Percentiles rank a stretch among this genome's conserved stretches.
phyloP scores from a whole-genome alignment of 2,888 invertebrate genomes.

The Yponomeuta malinellus region DNA sequence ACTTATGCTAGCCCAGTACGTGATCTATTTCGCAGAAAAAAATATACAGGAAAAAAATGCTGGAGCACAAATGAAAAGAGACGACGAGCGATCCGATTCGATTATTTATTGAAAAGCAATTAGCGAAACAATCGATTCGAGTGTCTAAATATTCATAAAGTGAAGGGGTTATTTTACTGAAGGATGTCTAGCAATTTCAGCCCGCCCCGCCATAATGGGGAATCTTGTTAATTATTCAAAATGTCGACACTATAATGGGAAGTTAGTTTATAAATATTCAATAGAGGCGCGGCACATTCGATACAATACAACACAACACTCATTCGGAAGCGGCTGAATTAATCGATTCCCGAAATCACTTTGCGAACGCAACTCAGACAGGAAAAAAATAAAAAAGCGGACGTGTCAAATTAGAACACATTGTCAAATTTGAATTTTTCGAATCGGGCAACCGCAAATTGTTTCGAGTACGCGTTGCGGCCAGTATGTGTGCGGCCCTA shows the following conservation, averaged over 20 bases:
- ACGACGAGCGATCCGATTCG: not conserved
- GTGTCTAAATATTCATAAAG: slow-evolving; percentile 44
- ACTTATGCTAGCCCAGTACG: slow-evolving; percentile 59
- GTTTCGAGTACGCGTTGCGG: slow-evolving; percentile 23
- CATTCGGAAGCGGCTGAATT: slow-evolving; percentile 13
- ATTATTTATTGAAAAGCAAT: slow-evolving; percentile 24
- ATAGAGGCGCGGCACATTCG: slow-evolving; percentile 34
- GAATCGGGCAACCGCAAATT: slow-evolving; percentile 31
- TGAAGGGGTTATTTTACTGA: slow-evolving; percentile 41
- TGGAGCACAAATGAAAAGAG: slow-evolving; percentile 21
- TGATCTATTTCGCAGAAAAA: slow-evolving; percentile 50
- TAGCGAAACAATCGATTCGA: slow-evolving; percentile 25
- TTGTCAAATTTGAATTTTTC: slow-evolving; percentile 40
- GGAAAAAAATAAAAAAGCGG: slow-evolving; percentile 9
- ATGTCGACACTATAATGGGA: slow-evolving; percentile 64
- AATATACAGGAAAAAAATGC: not conserved
- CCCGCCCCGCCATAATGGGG: slow-evolving; percentile 39
- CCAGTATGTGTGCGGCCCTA: slow-evolving; percentile 14
- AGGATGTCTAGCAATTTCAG: slow-evolving; percentile 44
- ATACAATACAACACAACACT: slow-evolving; percentile 17
- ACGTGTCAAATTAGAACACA: slow-evolving; percentile 45
- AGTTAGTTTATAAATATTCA: slow-evolving; percentile 63
- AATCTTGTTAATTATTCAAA: slow-evolving; percentile 65
- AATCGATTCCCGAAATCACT: slow-evolving; percentile 11
- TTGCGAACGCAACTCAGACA: not conserved